Percentiles rank a stretch among this genome's conserved stretches.
These are phyloP conservation scores for Scaptomyza parva DNA, from an alignment of 2,888 invertebrate genomes.

Conservation along the genomic window DNA sequence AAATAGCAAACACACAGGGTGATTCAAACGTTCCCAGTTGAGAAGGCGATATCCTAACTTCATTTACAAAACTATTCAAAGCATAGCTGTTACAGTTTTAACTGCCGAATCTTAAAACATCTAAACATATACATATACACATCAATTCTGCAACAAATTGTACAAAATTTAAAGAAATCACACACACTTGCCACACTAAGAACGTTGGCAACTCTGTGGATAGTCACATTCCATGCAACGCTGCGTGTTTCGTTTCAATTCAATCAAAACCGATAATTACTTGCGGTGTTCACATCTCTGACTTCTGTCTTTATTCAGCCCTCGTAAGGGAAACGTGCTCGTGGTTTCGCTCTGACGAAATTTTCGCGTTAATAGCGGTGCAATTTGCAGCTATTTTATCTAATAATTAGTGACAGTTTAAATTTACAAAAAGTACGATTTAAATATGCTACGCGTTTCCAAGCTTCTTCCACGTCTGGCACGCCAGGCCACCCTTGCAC, in stretches of 20 bases:
- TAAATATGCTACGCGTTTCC: constrained; percentile 80
- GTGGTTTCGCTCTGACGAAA: constrained; percentile 69
- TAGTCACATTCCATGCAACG: constrained; percentile 26
- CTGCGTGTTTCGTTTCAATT: constrained; percentile 43
- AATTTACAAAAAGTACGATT: constrained; percentile 42
- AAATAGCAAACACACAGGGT: constrained; percentile 44
- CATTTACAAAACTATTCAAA: constrained; percentile 14
- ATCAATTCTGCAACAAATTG: constrained; percentile 15
- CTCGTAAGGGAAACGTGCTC: constrained; percentile 73
- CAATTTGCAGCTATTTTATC: constrained; percentile 55
- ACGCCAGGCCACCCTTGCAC: constrained; percentile 66
- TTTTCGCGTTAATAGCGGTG: constrained; percentile 58
- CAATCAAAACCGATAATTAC: constrained; percentile 10
- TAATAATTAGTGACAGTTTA: constrained; percentile 35
- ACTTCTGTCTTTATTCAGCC: constrained; percentile 49
- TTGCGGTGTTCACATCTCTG: constrained; percentile 19
- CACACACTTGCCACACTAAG: constrained; percentile 17
- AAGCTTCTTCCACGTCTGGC: constrained; percentile 79
- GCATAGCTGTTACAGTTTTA: constrained; percentile 28
- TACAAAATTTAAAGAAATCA: constrained; percentile 25
- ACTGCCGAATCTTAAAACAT: constrained; percentile 34
- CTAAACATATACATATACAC: constrained; percentile 27
- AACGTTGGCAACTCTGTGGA: constrained; percentile 41
- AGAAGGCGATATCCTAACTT: constrained; percentile 27
- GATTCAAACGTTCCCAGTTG: constrained; percentile 16